Conservation (phyloP, 2,888 invertebrate species). For the Meiosimyza decipiens region DNA sequence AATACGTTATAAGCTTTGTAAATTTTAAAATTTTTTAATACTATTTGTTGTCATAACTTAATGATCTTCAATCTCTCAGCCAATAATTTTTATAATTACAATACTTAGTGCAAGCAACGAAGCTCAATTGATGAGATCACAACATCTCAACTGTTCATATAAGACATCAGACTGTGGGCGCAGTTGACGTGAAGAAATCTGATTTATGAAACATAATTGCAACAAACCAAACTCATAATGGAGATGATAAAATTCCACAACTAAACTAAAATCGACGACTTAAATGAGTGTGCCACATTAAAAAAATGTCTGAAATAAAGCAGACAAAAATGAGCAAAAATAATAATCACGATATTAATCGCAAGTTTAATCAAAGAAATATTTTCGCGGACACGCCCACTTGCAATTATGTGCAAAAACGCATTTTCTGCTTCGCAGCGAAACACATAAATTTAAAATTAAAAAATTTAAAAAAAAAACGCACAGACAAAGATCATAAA, state of each 20-base stretch:
- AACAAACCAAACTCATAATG: slow-evolving; percentile 29
- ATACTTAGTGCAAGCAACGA: not conserved
- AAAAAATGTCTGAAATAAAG: slow-evolving; percentile 2
- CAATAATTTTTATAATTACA: slow-evolving; percentile 36
- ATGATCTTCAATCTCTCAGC: slow-evolving; percentile 1
- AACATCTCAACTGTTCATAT: not conserved
- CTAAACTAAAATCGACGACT: not conserved
- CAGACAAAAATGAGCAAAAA: not conserved
- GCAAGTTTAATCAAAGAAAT: slow-evolving; percentile 48
- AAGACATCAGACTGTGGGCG: not conserved
- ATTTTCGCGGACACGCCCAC: slow-evolving; percentile 46
- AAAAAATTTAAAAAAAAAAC: slow-evolving; percentile 52
- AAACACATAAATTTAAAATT: slow-evolving; percentile 56
- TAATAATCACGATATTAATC: slow-evolving; percentile 47
- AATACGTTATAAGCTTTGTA: too few species aligned
- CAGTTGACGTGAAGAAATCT: slow-evolving; percentile 21
- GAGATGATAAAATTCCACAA: slow-evolving; percentile 28
- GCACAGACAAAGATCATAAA: slow-evolving; percentile 46
- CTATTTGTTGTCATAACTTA: too few species aligned
- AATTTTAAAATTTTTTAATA: too few species aligned
- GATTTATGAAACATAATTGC: slow-evolving; percentile 36
- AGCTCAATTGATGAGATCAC: not conserved
- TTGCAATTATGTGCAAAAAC: slow-evolving; percentile 44
- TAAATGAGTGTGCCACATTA: not conserved
- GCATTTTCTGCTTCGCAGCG: slow-evolving; percentile 47